phyloP scores from a whole-genome alignment of 2,113 vertebrate species.

The Gadus macrocephalus region DNA sequence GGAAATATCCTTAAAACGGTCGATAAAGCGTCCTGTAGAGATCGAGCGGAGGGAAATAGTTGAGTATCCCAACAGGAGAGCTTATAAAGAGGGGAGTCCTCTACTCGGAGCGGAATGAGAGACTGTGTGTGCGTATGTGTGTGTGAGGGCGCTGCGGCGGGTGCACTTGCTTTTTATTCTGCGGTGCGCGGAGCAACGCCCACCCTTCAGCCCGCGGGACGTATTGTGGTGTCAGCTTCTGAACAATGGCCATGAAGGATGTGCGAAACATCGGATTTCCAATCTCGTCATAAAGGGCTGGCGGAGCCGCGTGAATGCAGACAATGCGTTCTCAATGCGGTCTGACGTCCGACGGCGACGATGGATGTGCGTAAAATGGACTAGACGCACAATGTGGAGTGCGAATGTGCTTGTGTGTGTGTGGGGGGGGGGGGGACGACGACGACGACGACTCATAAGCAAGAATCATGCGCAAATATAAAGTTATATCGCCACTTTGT shows the following conservation, averaged over 20 bases:
- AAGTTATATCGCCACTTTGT: no score
- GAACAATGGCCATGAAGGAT: slow-evolving; percentile 37
- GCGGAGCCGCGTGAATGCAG: slow-evolving; percentile 4
- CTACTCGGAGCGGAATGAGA: neutral
- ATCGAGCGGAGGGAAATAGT: no score
- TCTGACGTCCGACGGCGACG: neutral
- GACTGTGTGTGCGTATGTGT: neutral
- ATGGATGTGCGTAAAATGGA: neutral
- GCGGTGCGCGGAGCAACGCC: slow-evolving; percentile 38
- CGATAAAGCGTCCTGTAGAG: no score
- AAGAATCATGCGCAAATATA: no score
- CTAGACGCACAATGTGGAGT: neutral
- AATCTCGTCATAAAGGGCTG: slow-evolving; percentile 10
- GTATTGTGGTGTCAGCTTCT: slow-evolving; percentile 34
- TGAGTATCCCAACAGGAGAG: neutral
- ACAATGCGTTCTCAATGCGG: neutral
- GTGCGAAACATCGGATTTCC: slow-evolving; percentile 48
- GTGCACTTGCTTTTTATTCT: slow-evolving; percentile 48
- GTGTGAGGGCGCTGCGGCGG: neutral
- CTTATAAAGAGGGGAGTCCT: neutral
- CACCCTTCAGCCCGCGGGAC: slow-evolving; percentile 19
- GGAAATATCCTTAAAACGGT: no score
- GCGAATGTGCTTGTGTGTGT: no score
- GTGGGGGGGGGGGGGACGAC: no score
- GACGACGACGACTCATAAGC: no score